phyloP scores from a whole-genome alignment of 2,113 vertebrate genomes.

The Ophiodon elongatus region DNA sequence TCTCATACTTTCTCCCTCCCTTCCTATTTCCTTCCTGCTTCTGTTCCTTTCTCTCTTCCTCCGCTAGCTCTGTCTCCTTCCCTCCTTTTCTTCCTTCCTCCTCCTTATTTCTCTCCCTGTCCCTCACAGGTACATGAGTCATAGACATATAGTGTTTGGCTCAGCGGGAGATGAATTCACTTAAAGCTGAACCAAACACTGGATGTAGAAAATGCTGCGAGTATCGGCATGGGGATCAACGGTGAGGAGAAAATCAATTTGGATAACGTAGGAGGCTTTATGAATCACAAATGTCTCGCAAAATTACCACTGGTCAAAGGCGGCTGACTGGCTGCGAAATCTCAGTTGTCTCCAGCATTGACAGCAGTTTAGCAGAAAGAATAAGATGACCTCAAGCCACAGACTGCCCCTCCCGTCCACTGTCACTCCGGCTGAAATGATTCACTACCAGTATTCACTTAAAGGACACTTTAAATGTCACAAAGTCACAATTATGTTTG shows the following conservation, averaged over 20 bases:
- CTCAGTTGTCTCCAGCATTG: not conserved
- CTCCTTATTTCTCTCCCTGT: not conserved
- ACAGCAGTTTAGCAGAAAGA: slow-evolving; percentile 6
- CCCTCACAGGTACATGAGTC: slow-evolving; percentile 36
- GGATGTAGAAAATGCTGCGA: slow-evolving; percentile 26
- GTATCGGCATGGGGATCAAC: slow-evolving; percentile 28
- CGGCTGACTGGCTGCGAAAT: slow-evolving; percentile 13
- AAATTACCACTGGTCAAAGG: slow-evolving; percentile 26
- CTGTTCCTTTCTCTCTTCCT: slow-evolving; percentile 26
- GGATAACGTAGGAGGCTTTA: slow-evolving; percentile 30
- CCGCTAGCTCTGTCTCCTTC: not conserved
- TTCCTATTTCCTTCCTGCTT: slow-evolving; percentile 21
- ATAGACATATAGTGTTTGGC: slow-evolving; percentile 43
- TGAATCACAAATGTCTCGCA: slow-evolving; percentile 33
- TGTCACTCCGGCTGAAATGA: slow-evolving; percentile 3
- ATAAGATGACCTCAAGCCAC: slow-evolving; percentile 29
- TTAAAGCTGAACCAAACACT: slow-evolving; percentile 39
- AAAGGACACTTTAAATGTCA: slow-evolving; percentile 37
- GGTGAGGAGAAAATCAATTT: slow-evolving; percentile 56
- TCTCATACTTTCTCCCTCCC: slow-evolving; percentile 55
- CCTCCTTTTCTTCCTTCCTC: slow-evolving; percentile 11
- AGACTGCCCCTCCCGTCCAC: not conserved
- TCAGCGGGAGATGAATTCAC: slow-evolving; percentile 21
- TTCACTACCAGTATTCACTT: slow-evolving; percentile 10
- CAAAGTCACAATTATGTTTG: slow-evolving; percentile 53